A percentile compares a stretch with the other conserved stretches of the same genome.
Conservation (phyloP, 2,797 vertebrate species). For the Ptychobarbus kaznakovi region DNA sequence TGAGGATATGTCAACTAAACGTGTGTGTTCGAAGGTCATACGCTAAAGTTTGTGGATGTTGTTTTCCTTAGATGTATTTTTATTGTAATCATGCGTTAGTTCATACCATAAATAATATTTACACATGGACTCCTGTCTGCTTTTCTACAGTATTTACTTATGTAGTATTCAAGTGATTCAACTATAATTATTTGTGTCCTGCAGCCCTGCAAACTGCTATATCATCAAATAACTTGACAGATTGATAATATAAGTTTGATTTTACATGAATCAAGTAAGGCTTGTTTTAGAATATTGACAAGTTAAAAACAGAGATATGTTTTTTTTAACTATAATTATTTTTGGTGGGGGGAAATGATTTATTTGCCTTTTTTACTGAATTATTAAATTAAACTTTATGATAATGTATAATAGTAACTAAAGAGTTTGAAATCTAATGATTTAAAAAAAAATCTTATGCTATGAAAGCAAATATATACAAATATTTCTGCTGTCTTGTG, state of each 20-base stretch:
- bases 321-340: background rate
- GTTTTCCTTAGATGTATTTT: constrained; percentile 20
- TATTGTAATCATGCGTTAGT: background rate
- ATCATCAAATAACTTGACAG: background rate
- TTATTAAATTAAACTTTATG: background rate
- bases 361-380: background rate
- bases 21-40: background rate
- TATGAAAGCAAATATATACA: background rate
- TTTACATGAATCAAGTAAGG: background rate
- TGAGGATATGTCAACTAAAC: background rate
- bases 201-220: background rate
- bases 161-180: constrained; percentile 5
- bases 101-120: background rate
- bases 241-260: background rate
- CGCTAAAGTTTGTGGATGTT: background rate
- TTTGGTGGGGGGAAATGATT: background rate
- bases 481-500: background rate
- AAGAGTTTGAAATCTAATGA: background rate
- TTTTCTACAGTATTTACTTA: background rate
- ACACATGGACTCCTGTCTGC: background rate
- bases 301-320: background rate
- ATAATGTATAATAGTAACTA: background rate
- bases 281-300: background rate
- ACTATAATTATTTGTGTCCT: constrained; percentile 5
- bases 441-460: background rate